These are phyloP conservation scores for Chouioia cunea DNA, from an alignment of 2,888 invertebrate genomes.

Conservation along the genomic window DNA sequence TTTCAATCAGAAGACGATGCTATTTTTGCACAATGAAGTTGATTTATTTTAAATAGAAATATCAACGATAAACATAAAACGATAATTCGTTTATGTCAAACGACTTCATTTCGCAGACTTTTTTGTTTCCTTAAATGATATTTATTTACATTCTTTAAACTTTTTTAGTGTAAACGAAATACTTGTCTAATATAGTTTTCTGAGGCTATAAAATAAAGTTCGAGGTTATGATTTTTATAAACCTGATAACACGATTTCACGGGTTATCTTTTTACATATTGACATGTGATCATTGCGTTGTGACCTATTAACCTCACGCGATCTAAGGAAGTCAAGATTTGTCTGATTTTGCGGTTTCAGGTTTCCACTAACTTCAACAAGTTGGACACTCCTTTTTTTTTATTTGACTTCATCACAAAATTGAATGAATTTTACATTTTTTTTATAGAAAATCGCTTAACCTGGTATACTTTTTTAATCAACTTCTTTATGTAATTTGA, in stretches of 20 bases:
- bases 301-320: conserved; percentile 60
- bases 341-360: conserved; percentile 11
- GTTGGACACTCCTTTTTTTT: no score
- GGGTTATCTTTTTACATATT: conserved; percentile 51
- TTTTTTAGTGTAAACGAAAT: conserved; percentile 12
- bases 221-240: conserved; percentile 50
- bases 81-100: conserved; percentile 18
- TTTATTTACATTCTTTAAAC: background rate
- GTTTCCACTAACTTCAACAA: background rate
- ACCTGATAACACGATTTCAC: conserved; percentile 54
- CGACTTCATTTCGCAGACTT: conserved; percentile 11
- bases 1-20: conserved; percentile 11
- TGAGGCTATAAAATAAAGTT: conserved; percentile 30
- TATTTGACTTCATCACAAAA: background rate
- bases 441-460: background rate
- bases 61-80: background rate
- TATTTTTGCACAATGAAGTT: conserved; percentile 5
- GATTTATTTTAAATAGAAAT: background rate
- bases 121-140: background rate
- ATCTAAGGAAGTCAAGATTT: conserved; percentile 47
- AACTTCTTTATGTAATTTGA: background rate
- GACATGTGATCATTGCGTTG: conserved; percentile 41
- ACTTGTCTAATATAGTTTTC: conserved; percentile 2
- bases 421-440: background rate
- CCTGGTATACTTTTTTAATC: background rate